phyloP scores from a whole-genome alignment of 1,140 invertebrate species.

The Monochamus saltuarius region DNA sequence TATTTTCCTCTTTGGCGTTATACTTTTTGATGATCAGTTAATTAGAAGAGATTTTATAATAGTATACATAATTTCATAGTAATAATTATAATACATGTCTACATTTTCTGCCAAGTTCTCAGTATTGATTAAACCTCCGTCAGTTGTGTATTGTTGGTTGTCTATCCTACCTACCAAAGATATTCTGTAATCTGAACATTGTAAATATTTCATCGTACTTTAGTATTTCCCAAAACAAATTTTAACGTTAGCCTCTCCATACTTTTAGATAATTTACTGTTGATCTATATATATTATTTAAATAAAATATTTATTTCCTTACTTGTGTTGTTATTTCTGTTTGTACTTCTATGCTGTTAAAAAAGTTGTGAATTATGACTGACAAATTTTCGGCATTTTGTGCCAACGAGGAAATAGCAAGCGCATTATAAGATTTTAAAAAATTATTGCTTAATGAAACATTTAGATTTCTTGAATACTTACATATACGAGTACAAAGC shows the following conservation, averaged over 20 bases:
- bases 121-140: neutral
- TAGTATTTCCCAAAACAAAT: neutral
- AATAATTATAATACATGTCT: too few relatives aligned
- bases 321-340: conserved; percentile 15
- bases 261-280: conserved; percentile 20
- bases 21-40: too few relatives aligned
- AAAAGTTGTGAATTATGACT: neutral
- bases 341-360: too few relatives aligned
- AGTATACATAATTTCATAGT: neutral
- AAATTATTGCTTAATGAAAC: too few relatives aligned
- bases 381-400: neutral
- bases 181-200: neutral
- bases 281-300: conserved; percentile 22
- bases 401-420: too few relatives aligned
- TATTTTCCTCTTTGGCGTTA: too few relatives aligned
- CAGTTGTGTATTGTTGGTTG: conserved; percentile 29
- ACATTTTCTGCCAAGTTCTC: too few relatives aligned
- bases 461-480: too few relatives aligned
- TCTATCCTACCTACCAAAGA: conserved; percentile 18
- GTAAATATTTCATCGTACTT: conserved; percentile 6
- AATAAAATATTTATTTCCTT: conserved; percentile 32
- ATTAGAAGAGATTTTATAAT: neutral
- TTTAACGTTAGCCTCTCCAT: neutral
- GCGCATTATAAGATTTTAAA: too few relatives aligned
- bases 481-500: too few relatives aligned